These are phyloP conservation scores for Colletes collaris DNA, from an alignment of 2,888 invertebrate genomes.

Conservation along the genomic window DNA sequence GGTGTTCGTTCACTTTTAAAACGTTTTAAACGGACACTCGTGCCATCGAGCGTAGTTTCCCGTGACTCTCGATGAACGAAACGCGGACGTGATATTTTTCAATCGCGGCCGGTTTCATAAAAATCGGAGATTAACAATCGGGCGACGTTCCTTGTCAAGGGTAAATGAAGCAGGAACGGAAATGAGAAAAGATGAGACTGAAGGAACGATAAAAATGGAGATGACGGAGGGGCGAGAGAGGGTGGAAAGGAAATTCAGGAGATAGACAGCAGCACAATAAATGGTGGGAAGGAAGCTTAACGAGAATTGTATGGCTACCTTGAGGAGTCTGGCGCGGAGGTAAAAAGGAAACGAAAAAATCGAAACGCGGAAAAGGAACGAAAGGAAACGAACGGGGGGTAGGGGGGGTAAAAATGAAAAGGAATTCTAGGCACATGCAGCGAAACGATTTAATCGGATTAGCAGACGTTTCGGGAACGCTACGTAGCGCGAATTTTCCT, in stretches of 20 bases:
- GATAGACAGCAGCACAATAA: neutral
- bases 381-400: constrained; percentile 1
- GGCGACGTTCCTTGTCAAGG: too few relatives aligned
- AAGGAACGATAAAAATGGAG: neutral
- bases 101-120: too few relatives aligned
- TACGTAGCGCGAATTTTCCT: constrained; percentile 38
- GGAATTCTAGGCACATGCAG: constrained; percentile 33
- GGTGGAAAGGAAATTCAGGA: neutral
- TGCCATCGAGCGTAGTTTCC: too few relatives aligned
- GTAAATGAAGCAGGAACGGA: neutral
- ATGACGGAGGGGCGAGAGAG: neutral
- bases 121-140: too few relatives aligned
- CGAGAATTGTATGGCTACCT: neutral
- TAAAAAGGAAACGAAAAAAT: neutral
- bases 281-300: neutral
- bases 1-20: too few relatives aligned
- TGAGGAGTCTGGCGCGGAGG: neutral
- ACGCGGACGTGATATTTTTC: too few relatives aligned
- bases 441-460: constrained; percentile 77
- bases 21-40: too few relatives aligned
- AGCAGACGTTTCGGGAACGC: constrained; percentile 72
- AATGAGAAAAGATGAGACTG: neutral
- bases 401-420: constrained; percentile 32
- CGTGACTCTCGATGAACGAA: too few relatives aligned
- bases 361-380: constrained; percentile 4